These are phyloP conservation scores for Eidolon dupreanum DNA, from an alignment of 2,797 vertebrate species.

Conservation along the genomic window DNA sequence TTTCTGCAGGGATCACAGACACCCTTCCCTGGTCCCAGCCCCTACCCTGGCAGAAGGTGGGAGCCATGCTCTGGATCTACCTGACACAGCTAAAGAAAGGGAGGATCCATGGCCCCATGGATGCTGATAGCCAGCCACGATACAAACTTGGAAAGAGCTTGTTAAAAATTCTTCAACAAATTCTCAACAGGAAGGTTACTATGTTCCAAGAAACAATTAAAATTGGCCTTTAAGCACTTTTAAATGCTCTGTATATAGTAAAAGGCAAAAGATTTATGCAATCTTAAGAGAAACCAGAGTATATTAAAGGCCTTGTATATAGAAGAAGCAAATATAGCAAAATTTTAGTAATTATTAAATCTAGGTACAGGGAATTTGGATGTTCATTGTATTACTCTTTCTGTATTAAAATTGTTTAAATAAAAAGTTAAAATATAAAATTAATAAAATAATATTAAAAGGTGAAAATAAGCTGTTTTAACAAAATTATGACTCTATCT, in stretches of 20 bases:
- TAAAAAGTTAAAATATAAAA: constrained; percentile 49
- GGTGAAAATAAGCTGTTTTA: neutral
- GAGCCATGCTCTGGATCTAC: neutral
- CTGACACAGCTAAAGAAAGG: neutral
- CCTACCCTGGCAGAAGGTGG: neutral
- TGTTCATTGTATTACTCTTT: neutral
- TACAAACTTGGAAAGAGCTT: neutral
- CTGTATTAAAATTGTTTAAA: neutral
- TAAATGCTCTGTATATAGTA: no score
- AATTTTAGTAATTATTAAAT: constrained; percentile 33
- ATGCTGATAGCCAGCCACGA: fast-evolving
- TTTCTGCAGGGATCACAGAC: neutral
- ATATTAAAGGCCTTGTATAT: neutral
- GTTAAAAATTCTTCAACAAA: neutral
- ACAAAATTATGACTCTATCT: neutral
- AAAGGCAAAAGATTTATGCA: no score
- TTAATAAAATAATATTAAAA: constrained; percentile 25
- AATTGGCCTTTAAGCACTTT: neutral
- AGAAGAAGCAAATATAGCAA: constrained; percentile 21
- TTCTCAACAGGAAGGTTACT: neutral
- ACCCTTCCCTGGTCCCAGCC: neutral
- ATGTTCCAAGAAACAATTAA: neutral
- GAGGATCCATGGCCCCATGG: neutral
- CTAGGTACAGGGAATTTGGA: neutral
- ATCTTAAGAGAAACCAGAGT: no score